Evolutionary conservation across 2,888 invertebrate species (phyloP), one percentile per base, ranked within the genome.

Genomic region (Leistus spinibarbis): DNA sequence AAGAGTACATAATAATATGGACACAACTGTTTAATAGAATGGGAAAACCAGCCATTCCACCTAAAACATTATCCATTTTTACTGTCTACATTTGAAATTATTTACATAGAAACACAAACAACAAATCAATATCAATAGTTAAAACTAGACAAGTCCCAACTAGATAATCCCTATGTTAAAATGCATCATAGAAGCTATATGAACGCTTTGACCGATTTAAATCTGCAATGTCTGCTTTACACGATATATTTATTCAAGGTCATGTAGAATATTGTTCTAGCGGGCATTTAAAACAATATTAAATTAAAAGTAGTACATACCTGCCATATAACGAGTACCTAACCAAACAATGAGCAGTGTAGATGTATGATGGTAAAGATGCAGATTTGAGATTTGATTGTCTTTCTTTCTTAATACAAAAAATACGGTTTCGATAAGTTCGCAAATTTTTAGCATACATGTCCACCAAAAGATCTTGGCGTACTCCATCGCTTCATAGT

Each of bases 1-100:
- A 94, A 4, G 87, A 87, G 82, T 94, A 94, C 93, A 94, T 94
- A n/a, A 93, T 82, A 2, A 93, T 88, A 80, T 94, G 94, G 1
- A 94, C 89, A 0, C 87, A 84, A 66, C 88, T 89, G 83, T 94
- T 94, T 65, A 92, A 81, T 84, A 92, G 86, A 0, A 92, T 87
- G 0, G 90, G 87, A 81, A 92, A 90, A 0, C 91, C 88, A 56
- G 90, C 87, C 84, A 91, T 89, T 17, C 90, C 91, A 80, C 92
- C 94, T 93, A 85, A 62, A 83, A 82, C 74, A 13, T 40, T 5
- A 7, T 7, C n/a, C n/a, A n/a, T n/a, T n/a, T 3, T n/a, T n/a
- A n/a, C n/a, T n/a, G n/a, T n/a, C n/a, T n/a, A n/a, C n/a, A n/a
- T n/a, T n/a, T n/a, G n/a, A n/a, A n/a, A n/a, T n/a, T 24, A 24